Evolutionary conservation across 2,797 vertebrate species (phyloP), one percentile per base, ranked within the genome.

Genomic region (Gallinago solitaria): DNA sequence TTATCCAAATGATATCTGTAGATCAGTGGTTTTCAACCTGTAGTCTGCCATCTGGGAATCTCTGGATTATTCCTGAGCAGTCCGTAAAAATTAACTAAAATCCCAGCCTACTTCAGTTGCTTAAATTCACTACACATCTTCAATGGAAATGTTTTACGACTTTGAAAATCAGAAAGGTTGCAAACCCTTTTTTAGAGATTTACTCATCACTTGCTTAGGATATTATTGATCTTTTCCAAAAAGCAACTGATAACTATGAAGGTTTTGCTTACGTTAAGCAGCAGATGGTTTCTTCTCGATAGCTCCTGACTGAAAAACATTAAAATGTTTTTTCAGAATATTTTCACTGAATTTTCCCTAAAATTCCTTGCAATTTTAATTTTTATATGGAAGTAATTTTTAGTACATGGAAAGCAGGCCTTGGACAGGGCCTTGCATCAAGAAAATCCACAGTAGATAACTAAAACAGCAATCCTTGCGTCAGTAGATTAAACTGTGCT

Each of bases 201-300:
- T 89, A 85, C 70, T 94, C 75, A 89, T 86, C 64, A 23, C 20
- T 93, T 89, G 18, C 53, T 85, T 70, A 70, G 56, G 71, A 50
- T 89, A 90, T 88, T 91, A 96, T 64, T 87, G 86, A 93, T 90
- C n/a, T 87, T 95, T 94, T 89, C 71, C 41, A 68, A 89, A 92
- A 95, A 92, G 35, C 69, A 91, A 35, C 81, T 61, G 87, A 68
- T 95, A 94, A 85, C 60, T 87, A 63, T 1, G 30, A 94, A 92
- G 19, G 12, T 87, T 96, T 92, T 92, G 54, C 87, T 95, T 95
- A 82, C 0, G 2, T 81, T 94, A 91, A 90, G 86, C 67, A 95
- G 87, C 94, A 97, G 91, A 94, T 94, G 90, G 83, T 86, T 94
- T 93, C 43, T 93, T 87, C 88, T 82, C 77, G 70, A 59, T 77